A percentile compares a stretch with the other conserved stretches of the same genome.
These are phyloP conservation scores for Leptinotarsa undecemlineata DNA, from an alignment of 1,140 invertebrate species.

Conservation along the genomic window DNA sequence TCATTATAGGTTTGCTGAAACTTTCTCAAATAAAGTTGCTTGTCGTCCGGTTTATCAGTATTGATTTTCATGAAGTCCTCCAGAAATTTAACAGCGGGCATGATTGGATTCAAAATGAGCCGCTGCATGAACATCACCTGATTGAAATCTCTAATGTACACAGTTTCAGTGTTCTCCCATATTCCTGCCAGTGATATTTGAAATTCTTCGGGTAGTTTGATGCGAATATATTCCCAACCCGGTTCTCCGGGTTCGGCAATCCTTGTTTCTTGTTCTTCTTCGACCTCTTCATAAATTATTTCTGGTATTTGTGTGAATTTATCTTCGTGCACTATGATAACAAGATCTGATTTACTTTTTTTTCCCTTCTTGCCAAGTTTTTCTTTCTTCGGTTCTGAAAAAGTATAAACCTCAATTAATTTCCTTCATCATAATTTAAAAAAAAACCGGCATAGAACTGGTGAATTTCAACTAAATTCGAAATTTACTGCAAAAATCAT, in stretches of 20 bases:
- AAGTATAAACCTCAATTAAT: no score
- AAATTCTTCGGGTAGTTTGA: conserved; percentile 54
- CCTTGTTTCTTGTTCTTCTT: conserved; percentile 30
- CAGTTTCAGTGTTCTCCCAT: conserved; percentile 62
- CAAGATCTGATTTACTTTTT: conserved; percentile 31
- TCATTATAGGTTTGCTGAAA: conserved; percentile 64
- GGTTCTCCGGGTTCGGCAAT: conserved; percentile 32
- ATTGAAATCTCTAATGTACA: conserved; percentile 60
- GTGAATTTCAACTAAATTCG: no score
- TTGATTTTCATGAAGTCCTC: conserved; percentile 59
- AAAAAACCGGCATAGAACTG: no score
- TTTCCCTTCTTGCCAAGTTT: conserved; percentile 27
- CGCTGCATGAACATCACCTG: conserved; percentile 61
- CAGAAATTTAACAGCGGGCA: conserved; percentile 60
- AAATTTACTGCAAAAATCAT: no score
- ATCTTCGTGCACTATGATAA: conserved; percentile 39
- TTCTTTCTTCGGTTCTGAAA: no score
- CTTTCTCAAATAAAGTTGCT: conserved; percentile 58
- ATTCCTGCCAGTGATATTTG: conserved; percentile 56
- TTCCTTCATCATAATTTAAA: no score
- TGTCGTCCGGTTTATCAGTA: conserved; percentile 59
- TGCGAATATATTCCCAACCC: conserved; percentile 60
- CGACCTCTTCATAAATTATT: conserved; percentile 23
- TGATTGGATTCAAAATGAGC: conserved; percentile 57
- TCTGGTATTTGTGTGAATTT: conserved; percentile 46